These are phyloP conservation scores for Scolanthus callimorphus DNA, from an alignment of 92 coral and sea anemone species.

Conservation along the genomic window DNA sequence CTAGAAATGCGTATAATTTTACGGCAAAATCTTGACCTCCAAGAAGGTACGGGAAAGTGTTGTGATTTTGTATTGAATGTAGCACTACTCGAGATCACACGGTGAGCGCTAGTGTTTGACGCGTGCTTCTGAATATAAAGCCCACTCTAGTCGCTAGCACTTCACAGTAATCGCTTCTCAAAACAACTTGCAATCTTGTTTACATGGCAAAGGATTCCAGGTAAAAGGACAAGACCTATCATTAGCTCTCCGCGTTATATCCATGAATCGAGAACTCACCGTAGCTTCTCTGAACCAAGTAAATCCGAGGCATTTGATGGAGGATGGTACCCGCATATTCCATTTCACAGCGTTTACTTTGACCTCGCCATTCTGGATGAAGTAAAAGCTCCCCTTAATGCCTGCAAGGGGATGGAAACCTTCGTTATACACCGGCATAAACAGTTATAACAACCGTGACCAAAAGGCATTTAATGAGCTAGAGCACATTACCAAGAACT, in stretches of 20 bases:
- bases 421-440: not conserved
- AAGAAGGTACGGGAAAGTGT: too few species aligned
- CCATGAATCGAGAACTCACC: not conserved
- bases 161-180: too few species aligned
- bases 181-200: too few species aligned
- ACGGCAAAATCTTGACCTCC: too few species aligned
- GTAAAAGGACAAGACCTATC: too few species aligned
- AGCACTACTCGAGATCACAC: not conserved
- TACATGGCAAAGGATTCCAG: too few species aligned
- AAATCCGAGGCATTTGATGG: slow-evolving; percentile 71
- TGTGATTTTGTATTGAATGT: not conserved
- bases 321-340: slow-evolving; percentile 70
- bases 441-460: not conserved
- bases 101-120: too few species aligned
- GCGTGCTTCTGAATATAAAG: too few species aligned
- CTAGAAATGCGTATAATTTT: too few species aligned
- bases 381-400: slow-evolving; percentile 64
- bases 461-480: not conserved
- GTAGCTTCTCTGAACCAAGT: slow-evolving; percentile 59
- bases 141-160: too few species aligned
- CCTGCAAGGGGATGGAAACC: slow-evolving; percentile 41
- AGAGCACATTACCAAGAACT: slow-evolving; percentile 71
- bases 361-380: slow-evolving; percentile 61
- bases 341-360: slow-evolving; percentile 66
- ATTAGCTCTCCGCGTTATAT: too few species aligned